These are phyloP conservation scores for Enteromius viviparus DNA, from an alignment of 2,797 vertebrate genomes.

Conservation along the genomic window DNA sequence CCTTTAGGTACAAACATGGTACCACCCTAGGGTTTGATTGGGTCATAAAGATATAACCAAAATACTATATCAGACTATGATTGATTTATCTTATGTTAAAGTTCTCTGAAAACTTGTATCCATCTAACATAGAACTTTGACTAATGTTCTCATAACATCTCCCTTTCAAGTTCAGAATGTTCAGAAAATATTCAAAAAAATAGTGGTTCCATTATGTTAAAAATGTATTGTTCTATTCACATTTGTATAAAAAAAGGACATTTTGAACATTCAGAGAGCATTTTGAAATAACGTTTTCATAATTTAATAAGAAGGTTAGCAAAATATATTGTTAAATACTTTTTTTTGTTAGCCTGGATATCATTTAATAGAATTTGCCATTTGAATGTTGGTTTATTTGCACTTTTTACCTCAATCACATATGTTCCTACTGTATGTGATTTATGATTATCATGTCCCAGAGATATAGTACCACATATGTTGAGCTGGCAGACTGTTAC, in stretches of 20 bases:
- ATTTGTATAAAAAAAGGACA: not conserved
- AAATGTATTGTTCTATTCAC: not conserved
- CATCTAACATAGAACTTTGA: not conserved
- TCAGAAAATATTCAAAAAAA: not conserved
- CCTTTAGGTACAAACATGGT: too few relatives aligned
- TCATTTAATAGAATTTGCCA: conserved; percentile 3
- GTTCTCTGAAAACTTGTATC: not conserved
- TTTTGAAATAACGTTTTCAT: not conserved
- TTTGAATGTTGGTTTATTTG: not conserved
- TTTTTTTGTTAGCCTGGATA: not conserved
- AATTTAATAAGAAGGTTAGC: not conserved
- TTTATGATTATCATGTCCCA: conserved; percentile 38
- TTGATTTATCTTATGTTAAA: not conserved
- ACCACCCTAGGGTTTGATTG: not conserved
- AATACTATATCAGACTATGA: not conserved
- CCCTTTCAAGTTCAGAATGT: not conserved
- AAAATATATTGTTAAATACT: too few relatives aligned
- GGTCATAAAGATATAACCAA: conserved; percentile 4
- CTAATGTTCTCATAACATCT: not conserved
- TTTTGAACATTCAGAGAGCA: not conserved
- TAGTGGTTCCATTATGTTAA: not conserved
- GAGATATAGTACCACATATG: conserved; percentile 39
- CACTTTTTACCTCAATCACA: not conserved
- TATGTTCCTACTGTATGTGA: not conserved
- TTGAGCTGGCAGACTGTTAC: conserved; percentile 37